Percentiles rank a stretch among this genome's conserved stretches.
Evolutionary conservation across 2,113 vertebrate genomes (phyloP).

Genomic region (Amblyornis subalaris): DNA sequence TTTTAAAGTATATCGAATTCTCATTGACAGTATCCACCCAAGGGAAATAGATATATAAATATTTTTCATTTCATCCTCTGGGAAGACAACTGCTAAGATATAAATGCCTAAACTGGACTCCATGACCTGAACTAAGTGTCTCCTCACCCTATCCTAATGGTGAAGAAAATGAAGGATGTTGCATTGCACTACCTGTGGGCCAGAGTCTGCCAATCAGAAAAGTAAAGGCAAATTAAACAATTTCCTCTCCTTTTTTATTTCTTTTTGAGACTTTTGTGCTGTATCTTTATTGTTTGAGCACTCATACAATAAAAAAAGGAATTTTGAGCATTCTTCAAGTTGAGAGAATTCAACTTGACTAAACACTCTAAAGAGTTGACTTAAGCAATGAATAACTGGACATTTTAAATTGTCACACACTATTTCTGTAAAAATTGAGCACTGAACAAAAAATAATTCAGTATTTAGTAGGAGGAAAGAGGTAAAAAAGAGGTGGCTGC

Average conservation of each 20-base stretch:
- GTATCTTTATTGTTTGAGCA: neutral
- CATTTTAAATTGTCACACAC: neutral
- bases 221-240: fast-evolving
- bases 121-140: fast-evolving
- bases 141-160: neutral
- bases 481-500: neutral
- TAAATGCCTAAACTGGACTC: fast-evolving
- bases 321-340: neutral
- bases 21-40: fast-evolving
- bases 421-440: neutral
- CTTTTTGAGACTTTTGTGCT: fast-evolving
- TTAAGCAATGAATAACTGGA: neutral
- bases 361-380: neutral
- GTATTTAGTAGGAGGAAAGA: neutral
- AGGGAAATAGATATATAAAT: neutral
- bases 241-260: too few relatives aligned
- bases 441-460: neutral
- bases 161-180: neutral
- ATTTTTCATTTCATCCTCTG: neutral
- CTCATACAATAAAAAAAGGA: fast-evolving
- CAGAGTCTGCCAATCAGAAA: neutral
- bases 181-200: fast-evolving
- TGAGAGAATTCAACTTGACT: neutral
- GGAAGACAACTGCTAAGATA: neutral
- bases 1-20: neutral